These are phyloP conservation scores for Chloropsis hardwickii DNA, from an alignment of 2,113 vertebrate species.

Conservation along the genomic window DNA sequence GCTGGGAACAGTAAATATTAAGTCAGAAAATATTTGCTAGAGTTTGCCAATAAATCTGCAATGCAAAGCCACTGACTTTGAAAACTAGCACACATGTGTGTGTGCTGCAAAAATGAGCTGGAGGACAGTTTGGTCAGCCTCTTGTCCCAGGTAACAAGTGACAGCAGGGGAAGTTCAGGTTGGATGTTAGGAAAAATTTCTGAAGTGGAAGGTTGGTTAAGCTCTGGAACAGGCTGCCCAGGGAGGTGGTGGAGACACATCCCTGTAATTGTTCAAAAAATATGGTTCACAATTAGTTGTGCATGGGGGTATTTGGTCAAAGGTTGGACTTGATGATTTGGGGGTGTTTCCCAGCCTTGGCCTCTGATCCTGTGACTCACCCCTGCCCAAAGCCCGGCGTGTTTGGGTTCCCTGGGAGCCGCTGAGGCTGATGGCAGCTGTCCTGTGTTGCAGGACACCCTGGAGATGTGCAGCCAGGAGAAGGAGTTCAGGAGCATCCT, in stretches of 20 bases:
- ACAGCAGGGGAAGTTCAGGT: not conserved
- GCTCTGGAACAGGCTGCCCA: not conserved
- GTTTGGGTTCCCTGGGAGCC: not conserved
- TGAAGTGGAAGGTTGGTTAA: not conserved
- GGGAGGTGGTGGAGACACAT: not conserved
- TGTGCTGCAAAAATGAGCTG: not conserved
- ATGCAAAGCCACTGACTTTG: not conserved
- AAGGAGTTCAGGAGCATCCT: conserved; percentile 91
- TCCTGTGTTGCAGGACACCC: conserved; percentile 81
- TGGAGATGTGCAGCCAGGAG: conserved; percentile 91
- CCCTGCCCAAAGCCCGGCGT: rapidly evolving
- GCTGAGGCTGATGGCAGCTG: rapidly evolving
- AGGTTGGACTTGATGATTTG: not conserved
- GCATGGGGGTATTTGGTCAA: rapidly evolving
- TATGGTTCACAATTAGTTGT: not conserved
- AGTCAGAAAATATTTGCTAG: not conserved
- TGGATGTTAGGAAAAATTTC: not conserved
- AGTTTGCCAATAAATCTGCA: not conserved
- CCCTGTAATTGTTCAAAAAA: not conserved
- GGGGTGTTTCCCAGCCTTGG: not conserved
- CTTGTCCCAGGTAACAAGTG: not conserved
- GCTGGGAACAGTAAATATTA: not conserved
- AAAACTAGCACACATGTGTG: not conserved
- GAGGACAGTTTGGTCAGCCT: not conserved
- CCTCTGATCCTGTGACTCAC: not conserved